Conservation (phyloP, 2,888 invertebrate genomes). For the Leptinotarsa peninsularis region DNA sequence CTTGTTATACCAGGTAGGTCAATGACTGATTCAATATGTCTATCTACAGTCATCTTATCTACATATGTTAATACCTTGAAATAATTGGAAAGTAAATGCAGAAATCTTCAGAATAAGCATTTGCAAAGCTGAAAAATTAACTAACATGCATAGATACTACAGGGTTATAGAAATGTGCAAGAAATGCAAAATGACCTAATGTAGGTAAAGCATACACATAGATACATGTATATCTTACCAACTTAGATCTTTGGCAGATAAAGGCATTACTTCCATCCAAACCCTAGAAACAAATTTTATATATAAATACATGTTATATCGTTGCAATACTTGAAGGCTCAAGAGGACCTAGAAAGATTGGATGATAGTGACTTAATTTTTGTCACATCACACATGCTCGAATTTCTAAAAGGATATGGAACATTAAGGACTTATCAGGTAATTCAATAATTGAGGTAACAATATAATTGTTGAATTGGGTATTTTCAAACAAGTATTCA, state of each 20-base stretch:
- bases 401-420: slow-evolving; percentile 2
- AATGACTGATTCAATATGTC: background rate
- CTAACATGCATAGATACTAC: slow-evolving; percentile 13
- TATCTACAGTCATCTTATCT: background rate
- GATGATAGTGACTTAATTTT: background rate
- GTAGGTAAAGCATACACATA: slow-evolving; percentile 60
- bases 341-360: slow-evolving; percentile 7
- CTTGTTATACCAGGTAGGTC: too few relatives aligned
- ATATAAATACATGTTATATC: slow-evolving; percentile 33
- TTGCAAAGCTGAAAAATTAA: slow-evolving; percentile 8
- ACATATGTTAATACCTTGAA: background rate
- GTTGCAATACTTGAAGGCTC: slow-evolving; percentile 2
- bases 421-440: background rate
- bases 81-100: background rate
- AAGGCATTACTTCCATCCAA: slow-evolving; percentile 68
- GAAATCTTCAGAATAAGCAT: background rate
- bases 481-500: background rate
- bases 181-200: slow-evolving; percentile 51
- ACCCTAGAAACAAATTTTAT: slow-evolving; percentile 64
- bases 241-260: slow-evolving; percentile 68
- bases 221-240: slow-evolving; percentile 66
- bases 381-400: slow-evolving; percentile 8
- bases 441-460: background rate
- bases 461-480: slow-evolving; percentile 1
- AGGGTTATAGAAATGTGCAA: slow-evolving; percentile 4